These are phyloP conservation scores for Eurosta solidaginis DNA, from an alignment of 1,140 invertebrate species.

Conservation along the genomic window DNA sequence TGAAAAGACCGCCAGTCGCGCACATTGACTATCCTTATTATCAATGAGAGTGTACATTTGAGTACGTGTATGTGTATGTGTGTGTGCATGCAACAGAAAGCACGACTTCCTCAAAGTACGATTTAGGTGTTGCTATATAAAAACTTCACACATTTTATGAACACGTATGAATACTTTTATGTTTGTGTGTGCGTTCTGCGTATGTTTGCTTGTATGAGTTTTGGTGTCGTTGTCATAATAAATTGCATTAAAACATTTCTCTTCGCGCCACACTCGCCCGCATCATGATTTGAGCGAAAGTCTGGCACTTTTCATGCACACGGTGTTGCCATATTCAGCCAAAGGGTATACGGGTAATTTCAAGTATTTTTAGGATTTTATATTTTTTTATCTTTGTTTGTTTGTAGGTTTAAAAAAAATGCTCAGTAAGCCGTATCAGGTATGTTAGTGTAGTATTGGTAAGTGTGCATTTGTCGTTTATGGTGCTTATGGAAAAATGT, in stretches of 20 bases:
- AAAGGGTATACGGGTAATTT: neutral
- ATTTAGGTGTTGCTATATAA: neutral
- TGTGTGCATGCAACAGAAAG: neutral
- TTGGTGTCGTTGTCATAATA: conserved; percentile 9
- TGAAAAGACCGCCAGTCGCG: neutral
- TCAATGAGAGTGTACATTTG: too few relatives aligned
- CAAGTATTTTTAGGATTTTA: neutral
- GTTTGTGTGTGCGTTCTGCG: neutral
- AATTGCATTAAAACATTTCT: conserved; percentile 27
- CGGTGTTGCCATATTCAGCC: neutral
- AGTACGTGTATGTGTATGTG: too few relatives aligned
- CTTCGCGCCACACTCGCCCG: neutral
- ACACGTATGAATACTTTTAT: neutral
- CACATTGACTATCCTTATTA: neutral
- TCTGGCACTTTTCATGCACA: neutral
- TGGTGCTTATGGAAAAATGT: neutral
- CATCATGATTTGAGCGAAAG: neutral
- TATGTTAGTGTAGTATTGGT: too few relatives aligned
- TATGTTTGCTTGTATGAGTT: neutral
- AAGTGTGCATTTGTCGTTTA: neutral
- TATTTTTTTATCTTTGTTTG: neutral
- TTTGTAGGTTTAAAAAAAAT: neutral
- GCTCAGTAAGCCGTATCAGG: neutral
- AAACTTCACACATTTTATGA: neutral
- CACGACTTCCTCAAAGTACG: neutral